Conservation (phyloP, 2,797 vertebrate species). For the Centropyge bicolor region DNA sequence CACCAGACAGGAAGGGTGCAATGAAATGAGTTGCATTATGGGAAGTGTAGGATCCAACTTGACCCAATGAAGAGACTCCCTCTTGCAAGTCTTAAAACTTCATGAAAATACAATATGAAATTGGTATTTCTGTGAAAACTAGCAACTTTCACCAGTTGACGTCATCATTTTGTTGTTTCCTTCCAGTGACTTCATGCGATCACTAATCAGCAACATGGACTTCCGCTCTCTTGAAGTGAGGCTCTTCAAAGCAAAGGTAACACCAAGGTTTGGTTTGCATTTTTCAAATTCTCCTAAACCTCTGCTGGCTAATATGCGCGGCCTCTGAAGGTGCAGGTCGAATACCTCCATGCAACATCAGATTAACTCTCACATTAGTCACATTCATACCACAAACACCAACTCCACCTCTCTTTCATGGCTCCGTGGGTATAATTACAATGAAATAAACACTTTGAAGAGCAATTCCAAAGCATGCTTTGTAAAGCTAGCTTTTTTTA, state of each 20-base stretch:
- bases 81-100: background rate
- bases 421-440: slow-evolving; percentile 73
- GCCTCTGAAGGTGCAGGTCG: slow-evolving; percentile 23
- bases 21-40: background rate
- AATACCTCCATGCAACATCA: slow-evolving; percentile 39
- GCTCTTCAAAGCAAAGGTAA: slow-evolving; percentile 84
- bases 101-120: background rate
- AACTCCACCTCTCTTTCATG: slow-evolving; percentile 46
- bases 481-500: slow-evolving; percentile 74
- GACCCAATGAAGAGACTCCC: background rate
- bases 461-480: slow-evolving; percentile 75
- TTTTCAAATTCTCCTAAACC: background rate
- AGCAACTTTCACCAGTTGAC: background rate
- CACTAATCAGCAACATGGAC: slow-evolving; percentile 79
- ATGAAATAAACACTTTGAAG: slow-evolving; percentile 82
- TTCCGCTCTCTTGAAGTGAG: slow-evolving; percentile 83
- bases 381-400: slow-evolving; percentile 57
- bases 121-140: background rate
- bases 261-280: slow-evolving; percentile 1
- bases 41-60: slow-evolving; percentile 1
- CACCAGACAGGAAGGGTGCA: background rate
- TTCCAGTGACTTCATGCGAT: slow-evolving; percentile 82
- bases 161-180: background rate
- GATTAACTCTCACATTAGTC: slow-evolving; percentile 60
- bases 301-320: background rate